A percentile compares a stretch with the other conserved stretches of the same genome.
These are phyloP conservation scores for Nesidiocoris tenuis DNA, from an alignment of 2,888 invertebrate species.

Conservation along the genomic window DNA sequence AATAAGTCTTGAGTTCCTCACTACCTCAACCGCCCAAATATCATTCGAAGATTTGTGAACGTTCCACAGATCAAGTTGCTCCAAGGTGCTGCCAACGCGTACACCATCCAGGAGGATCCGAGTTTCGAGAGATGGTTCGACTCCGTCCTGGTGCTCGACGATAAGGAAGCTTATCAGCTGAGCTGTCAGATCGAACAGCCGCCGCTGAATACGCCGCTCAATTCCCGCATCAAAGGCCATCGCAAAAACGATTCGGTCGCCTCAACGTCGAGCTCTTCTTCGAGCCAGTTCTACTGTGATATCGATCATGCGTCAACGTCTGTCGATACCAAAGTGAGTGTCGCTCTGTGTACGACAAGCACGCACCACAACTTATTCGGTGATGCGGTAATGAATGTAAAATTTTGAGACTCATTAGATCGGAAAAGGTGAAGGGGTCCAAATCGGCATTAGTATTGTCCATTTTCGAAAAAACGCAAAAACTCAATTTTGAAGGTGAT, in stretches of 20 bases:
- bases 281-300: constrained; percentile 78
- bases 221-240: constrained; percentile 61
- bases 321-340: constrained; percentile 63
- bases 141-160: constrained; percentile 84
- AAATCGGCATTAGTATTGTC: no score
- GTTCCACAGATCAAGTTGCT: constrained; percentile 85
- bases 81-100: constrained; percentile 95
- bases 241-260: constrained; percentile 89
- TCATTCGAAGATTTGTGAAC: no score
- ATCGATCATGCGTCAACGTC: constrained; percentile 67
- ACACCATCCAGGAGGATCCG: constrained; percentile 80
- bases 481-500: no score
- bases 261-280: constrained; percentile 80
- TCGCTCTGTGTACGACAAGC: no score
- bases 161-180: constrained; percentile 85
- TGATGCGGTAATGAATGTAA: no score
- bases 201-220: constrained; percentile 51
- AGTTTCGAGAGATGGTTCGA: constrained; percentile 96
- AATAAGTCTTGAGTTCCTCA: no score
- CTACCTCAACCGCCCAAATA: constrained; percentile 20
- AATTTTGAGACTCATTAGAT: no score
- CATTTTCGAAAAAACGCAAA: no score
- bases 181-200: constrained; percentile 86
- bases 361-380: background rate
- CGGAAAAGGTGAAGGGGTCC: no score